Evolutionary conservation across 2,888 invertebrate species (phyloP), one percentile per base, ranked within the genome.

Genomic region (Pristionchus mayeri): DNA sequence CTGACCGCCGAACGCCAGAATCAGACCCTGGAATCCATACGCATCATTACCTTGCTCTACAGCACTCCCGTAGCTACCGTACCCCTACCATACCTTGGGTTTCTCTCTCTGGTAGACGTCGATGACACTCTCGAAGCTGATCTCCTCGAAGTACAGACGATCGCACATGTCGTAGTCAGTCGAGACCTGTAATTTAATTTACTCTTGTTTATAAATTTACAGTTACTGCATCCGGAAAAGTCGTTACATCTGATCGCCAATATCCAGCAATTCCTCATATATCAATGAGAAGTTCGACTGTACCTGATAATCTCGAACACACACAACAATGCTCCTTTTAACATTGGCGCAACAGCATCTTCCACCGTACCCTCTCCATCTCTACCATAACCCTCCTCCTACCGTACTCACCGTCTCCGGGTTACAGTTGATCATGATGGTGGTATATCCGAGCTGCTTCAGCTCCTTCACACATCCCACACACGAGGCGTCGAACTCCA

Each of bases 161-260:
- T 99, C 98, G 92, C 98, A 98, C 97, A 99, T 98, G 92, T 99
- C 99, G 93, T 99, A 99, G 94, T 99, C 99, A 0, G 99, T 99
- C 93, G 98, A 98, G 13, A 89, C 86, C 86, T 86, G 48, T 21
- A 79, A n/a, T n/a, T n/a, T n/a, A n/a, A n/a, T n/a, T n/a, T n/a
- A n/a, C n/a, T n/a, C n/a, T n/a, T n/a, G n/a, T n/a, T n/a, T n/a
- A n/a, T n/a, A n/a, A n/a, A n/a, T n/a, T n/a, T n/a, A n/a, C n/a
- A n/a, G n/a, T n/a, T n/a, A n/a, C n/a, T n/a, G n/a, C n/a, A n/a
- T n/a, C n/a, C n/a, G n/a, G n/a, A n/a, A n/a, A n/a, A n/a, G n/a
- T n/a, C n/a, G n/a, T n/a, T n/a, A n/a, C n/a, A n/a, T n/a, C n/a
- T n/a, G n/a, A n/a, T n/a, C n/a, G n/a, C n/a, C n/a, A n/a, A n/a